Evolutionary conservation across 2,113 vertebrate genomes (phyloP).

Genomic region (Antechinus flavipes): DNA sequence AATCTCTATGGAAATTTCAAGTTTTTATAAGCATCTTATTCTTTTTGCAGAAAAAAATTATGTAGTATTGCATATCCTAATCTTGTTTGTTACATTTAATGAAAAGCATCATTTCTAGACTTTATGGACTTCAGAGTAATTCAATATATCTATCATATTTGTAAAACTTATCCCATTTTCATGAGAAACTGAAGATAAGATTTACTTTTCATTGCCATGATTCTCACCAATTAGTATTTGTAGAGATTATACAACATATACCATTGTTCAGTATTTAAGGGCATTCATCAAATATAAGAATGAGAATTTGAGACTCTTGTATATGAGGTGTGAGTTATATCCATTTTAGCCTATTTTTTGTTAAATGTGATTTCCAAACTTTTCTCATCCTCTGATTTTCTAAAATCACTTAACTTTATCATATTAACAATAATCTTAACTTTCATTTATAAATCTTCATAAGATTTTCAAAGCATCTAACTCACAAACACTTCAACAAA

Average conservation of each 20-base stretch:
- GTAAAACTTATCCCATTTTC: background rate
- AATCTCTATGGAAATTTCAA: conserved; percentile 38
- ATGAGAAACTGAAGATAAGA: background rate
- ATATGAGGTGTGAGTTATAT: background rate
- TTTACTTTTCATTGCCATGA: background rate
- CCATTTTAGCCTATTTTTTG: background rate
- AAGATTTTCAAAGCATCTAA: background rate
- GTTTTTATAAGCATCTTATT: background rate
- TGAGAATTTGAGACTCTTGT: background rate
- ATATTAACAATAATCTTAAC: background rate
- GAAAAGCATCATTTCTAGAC: background rate
- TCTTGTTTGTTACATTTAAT: background rate
- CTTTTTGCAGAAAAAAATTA: background rate
- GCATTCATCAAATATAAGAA: background rate
- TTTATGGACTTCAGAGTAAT: background rate
- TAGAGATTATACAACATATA: background rate
- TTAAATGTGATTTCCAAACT: background rate
- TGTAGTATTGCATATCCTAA: background rate
- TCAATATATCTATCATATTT: background rate
- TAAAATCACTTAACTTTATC: background rate
- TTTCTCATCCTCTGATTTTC: background rate
- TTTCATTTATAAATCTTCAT: background rate
- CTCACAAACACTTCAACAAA: background rate
- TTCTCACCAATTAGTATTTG: background rate
- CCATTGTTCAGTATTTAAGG: background rate